Percentiles rank a stretch among this genome's conserved stretches.
phyloP scores from a whole-genome alignment of 2,888 invertebrate genomes.

The Megaustenia siamemsis region DNA sequence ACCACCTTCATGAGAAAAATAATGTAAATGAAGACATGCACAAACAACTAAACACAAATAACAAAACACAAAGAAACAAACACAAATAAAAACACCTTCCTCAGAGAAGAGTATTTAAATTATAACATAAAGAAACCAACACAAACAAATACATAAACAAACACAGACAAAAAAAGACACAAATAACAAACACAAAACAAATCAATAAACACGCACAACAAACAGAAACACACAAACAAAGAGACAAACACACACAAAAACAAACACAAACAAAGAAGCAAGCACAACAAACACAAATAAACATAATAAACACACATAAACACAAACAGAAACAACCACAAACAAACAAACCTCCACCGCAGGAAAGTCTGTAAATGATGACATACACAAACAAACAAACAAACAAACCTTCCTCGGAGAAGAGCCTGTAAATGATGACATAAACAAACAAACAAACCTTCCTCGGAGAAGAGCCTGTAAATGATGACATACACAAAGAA shows the following conservation, averaged over 20 bases:
- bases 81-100: no score
- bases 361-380: no score
- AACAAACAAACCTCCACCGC: no score
- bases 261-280: not conserved
- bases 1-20: not conserved
- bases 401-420: slow-evolving; percentile 42
- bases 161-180: not conserved
- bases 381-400: not conserved
- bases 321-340: no score
- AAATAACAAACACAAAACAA: not conserved
- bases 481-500: no score
- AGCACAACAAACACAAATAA: no score
- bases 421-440: slow-evolving; percentile 34
- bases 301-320: no score
- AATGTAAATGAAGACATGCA: not conserved
- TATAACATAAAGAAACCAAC: not conserved
- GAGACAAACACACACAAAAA: not conserved
- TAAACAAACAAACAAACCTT: no score
- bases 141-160: not conserved
- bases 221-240: not conserved
- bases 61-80: no score
- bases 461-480: no score
- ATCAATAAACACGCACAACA: not conserved
- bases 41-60: no score
- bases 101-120: no score